phyloP scores from a whole-genome alignment of 2,797 vertebrate species.

The Aplochiton taeniatus region DNA sequence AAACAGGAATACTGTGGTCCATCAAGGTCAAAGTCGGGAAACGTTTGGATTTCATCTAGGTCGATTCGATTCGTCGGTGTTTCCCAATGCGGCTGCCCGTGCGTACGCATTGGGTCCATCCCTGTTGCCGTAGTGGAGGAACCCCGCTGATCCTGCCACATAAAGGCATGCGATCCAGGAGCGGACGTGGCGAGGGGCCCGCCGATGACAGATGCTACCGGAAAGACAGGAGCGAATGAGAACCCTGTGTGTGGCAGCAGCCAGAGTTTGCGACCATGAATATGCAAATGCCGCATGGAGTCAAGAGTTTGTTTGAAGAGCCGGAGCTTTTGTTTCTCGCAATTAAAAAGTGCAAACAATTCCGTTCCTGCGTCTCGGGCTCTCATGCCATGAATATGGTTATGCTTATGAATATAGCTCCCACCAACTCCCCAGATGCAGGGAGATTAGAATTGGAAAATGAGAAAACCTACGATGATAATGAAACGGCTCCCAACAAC shows the following conservation, averaged over 20 bases:
- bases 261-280: conserved; percentile 62
- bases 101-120: no score
- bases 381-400: conserved; percentile 53
- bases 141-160: no score
- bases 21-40: no score
- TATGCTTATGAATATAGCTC: conserved; percentile 42
- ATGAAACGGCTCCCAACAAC: background rate
- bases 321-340: conserved; percentile 73
- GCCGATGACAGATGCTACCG: no score
- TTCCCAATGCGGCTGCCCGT: no score
- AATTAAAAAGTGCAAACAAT: conserved; percentile 81
- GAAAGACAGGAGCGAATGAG: conserved; percentile 8
- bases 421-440: conserved; percentile 46
- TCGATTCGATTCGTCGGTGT: no score
- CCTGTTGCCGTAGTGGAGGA: no score
- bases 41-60: no score
- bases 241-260: no score
- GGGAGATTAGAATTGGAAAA: conserved; percentile 58
- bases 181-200: no score
- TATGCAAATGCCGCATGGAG: conserved; percentile 74
- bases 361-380: conserved; percentile 28
- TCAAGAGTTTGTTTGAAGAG: conserved; percentile 74
- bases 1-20: no score
- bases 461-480: conserved; percentile 52
- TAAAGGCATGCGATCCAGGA: no score